Conservation (phyloP, 2,888 invertebrate species). For the Drosophila parthenogenetica region DNA sequence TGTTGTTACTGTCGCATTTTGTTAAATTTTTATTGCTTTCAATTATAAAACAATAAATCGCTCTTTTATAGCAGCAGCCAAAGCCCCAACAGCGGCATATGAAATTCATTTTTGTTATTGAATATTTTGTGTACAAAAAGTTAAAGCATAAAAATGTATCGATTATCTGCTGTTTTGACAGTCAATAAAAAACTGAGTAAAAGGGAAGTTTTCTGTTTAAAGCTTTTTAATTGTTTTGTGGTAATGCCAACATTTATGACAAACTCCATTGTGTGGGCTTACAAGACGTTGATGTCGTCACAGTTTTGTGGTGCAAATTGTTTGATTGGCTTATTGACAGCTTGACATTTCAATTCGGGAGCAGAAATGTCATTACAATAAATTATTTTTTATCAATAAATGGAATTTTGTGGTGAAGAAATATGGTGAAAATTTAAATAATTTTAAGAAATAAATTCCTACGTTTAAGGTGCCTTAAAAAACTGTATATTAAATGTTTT, state of each 20-base stretch:
- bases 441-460: too few species aligned
- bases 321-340: constrained; percentile 11
- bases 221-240: constrained; percentile 32
- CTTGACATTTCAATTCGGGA: not conserved
- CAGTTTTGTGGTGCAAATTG: not conserved
- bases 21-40: constrained; percentile 68
- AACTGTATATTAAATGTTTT: too few species aligned
- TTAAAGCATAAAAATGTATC: constrained; percentile 36
- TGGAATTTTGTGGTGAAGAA: too few species aligned
- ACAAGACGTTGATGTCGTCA: not conserved
- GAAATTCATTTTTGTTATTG: constrained; percentile 29
- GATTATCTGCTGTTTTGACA: constrained; percentile 39
- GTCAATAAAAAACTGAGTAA: constrained; percentile 14
- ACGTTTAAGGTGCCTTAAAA: too few species aligned
- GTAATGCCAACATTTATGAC: constrained; percentile 2
- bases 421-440: too few species aligned
- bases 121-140: not conserved
- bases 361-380: not conserved
- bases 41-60: constrained; percentile 77
- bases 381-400: not conserved
- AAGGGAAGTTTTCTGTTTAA: not conserved
- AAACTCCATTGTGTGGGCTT: not conserved
- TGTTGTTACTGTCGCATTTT: constrained; percentile 17
- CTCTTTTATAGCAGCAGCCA: constrained; percentile 54
- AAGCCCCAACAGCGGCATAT: constrained; percentile 19